Conservation (phyloP, 1,140 invertebrate genomes). For the Belonocnema kinseyi region DNA sequence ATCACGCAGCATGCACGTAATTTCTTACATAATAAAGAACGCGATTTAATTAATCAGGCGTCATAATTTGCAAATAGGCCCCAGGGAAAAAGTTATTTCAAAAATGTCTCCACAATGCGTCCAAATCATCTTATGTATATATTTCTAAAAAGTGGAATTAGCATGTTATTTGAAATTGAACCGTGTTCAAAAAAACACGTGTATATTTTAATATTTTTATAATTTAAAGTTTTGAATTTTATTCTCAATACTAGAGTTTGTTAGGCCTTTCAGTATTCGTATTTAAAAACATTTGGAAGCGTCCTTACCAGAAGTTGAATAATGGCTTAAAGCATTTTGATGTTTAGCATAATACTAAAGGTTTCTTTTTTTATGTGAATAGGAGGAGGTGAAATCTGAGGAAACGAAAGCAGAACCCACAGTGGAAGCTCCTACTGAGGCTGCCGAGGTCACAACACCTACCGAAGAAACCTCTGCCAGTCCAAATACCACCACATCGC, state of each 20-base stretch:
- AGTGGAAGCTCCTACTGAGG: slow-evolving; percentile 73
- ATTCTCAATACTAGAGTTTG: neutral
- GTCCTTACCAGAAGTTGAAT: neutral
- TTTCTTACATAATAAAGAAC: too few species aligned
- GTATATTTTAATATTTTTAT: neutral
- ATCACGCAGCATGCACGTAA: too few species aligned
- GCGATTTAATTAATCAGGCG: too few species aligned
- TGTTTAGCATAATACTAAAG: too few species aligned
- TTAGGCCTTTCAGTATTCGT: neutral
- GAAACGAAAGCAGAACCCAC: slow-evolving; percentile 68
- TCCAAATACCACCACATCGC: slow-evolving; percentile 78
- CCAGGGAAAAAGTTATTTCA: too few species aligned
- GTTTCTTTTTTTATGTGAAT: slow-evolving; percentile 35
- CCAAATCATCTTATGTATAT: too few species aligned
- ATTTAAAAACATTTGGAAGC: neutral
- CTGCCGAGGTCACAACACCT: slow-evolving; percentile 73
- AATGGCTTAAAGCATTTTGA: neutral
- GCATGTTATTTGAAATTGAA: too few species aligned
- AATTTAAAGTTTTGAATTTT: neutral
- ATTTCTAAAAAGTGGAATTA: too few species aligned
- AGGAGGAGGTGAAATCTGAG: slow-evolving; percentile 70
- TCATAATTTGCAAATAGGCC: too few species aligned
- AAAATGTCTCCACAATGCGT: too few species aligned
- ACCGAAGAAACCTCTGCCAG: slow-evolving; percentile 66
- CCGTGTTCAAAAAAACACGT: too few species aligned